Conservation (phyloP, 2,888 invertebrate species). For the Barypeithes pellucidus region DNA sequence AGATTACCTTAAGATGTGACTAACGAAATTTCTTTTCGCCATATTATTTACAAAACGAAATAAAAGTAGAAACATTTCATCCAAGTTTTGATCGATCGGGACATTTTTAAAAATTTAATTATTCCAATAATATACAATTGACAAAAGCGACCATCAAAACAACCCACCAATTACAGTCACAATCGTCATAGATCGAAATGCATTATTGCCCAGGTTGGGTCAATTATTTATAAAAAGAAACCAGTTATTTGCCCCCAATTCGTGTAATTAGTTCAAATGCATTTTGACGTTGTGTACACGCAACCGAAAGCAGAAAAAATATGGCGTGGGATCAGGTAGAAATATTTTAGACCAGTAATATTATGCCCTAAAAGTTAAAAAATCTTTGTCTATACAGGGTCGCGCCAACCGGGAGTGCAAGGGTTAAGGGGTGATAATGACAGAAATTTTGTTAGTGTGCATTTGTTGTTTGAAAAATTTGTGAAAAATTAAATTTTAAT, state of each 20-base stretch:
- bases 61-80: too few relatives aligned
- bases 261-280: constrained; percentile 17
- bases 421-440: too few relatives aligned
- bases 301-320: constrained; percentile 10
- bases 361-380: too few relatives aligned
- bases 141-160: background rate
- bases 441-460: too few relatives aligned
- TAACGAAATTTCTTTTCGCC: too few relatives aligned
- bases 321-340: constrained; percentile 16
- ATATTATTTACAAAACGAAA: too few relatives aligned
- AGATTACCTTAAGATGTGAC: too few relatives aligned
- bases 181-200: constrained; percentile 3
- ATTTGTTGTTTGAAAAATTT: too few relatives aligned
- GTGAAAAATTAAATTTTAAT: too few relatives aligned
- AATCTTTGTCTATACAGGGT: too few relatives aligned
- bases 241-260: constrained; percentile 14
- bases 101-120: too few relatives aligned
- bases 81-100: background rate
- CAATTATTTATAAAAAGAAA: constrained; percentile 8
- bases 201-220: constrained; percentile 1
- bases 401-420: too few relatives aligned
- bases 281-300: constrained; percentile 14
- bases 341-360: background rate
- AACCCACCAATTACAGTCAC: constrained; percentile 4
- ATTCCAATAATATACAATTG: background rate